Base-by-base conservation (phyloP, 2,888 invertebrate genomes). In the Callyntrura sp. region DNA sequence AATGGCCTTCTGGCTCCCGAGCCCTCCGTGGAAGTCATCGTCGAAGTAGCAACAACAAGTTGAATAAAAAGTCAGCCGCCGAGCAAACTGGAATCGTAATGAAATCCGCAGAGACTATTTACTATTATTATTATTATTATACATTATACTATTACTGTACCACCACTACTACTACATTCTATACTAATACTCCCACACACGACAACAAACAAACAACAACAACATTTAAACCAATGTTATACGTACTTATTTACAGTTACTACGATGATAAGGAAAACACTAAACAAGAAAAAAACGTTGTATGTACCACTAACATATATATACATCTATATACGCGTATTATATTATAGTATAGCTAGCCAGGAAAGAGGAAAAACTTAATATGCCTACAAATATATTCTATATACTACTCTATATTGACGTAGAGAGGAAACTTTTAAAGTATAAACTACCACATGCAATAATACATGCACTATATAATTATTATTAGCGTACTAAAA, bases 1-100 rank as follows among this genome's bases (percentile, higher is more conserved):
- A 91, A 86, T 89, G 62, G 84, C 90, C 88, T 88, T 79, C 81
- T 90, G 79, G 88, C 91, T 90, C 90, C 91, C 55, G 91, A 91
- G 85, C 86, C 91, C 60, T 90, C 92, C 70, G 91, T 89, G 4
- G 91, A 93, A 91, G 92, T 92, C 87, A 92, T 92, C 88, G 92
- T 92, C 45, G 91, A 93, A 92, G 91, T 92, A 48, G 79, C 91
- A 55, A 84, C 82, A 88, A 88, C 89, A 78, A 90, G 90, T 90
- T 90, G 90, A 90, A 90, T 51, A 79, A n/a, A n/a, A 68, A 78
- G 89, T 89, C 65, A 35, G 65, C 65, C 28, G n/a, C 3, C 17
- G 43, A 43, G 68, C 1, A 70, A 84, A 78, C n/a, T n/a, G 78
- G 51, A 76, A 79, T 23, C 45, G 35, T n/a, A 62, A 68, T 14